Base-by-base conservation (phyloP, 2,113 vertebrate species). In the Procavia capensis region DNA sequence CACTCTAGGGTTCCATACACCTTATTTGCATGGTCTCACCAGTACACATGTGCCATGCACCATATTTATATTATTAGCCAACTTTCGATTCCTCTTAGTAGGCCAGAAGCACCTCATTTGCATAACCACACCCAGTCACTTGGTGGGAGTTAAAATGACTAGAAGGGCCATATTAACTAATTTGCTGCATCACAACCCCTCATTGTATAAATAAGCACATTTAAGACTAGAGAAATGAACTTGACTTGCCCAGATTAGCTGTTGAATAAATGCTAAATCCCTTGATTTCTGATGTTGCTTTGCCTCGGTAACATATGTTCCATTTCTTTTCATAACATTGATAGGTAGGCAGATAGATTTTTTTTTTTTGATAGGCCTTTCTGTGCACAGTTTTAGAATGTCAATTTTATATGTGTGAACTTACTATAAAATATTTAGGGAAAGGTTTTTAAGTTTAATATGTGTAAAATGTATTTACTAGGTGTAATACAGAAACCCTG, bases 361-460 rank as follows among this genome's bases (percentile, higher is more conserved):
- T 88, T 97, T 79, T 25, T 50, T 88, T 97, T 78, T 27, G 1
- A 81, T 92, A 45, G 14, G 39, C 6, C 17, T 19, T 85, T n/a
- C 2, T 76, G 16, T 82, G 25, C 31, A 64, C 14, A 88, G 13
- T 45, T 88, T 92, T 85, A 90, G 25, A 94, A 64, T 50, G 10
- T 85, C 64, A 59, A n/a, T 47, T 57, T 76, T 47, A 41, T 90
- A 5, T 83, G 84, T 66, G 22, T 83, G 39, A 85, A 61, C 5
- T 78, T 91, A 79, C 1, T 41, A 91, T 91, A 50, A 80, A 59
- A 68, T 88, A 76, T 24, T 86, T 79, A 85, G 36, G 43, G 7
- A 88, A 88, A 6, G 7, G 1, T 54, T 88, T 96, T 85, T 90
- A 50, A 79, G 76, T 92, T 93, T 82, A 43, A 68, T 88, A 41